Conservation (phyloP, 2,888 invertebrate genomes). For the Machimus rusticus region DNA sequence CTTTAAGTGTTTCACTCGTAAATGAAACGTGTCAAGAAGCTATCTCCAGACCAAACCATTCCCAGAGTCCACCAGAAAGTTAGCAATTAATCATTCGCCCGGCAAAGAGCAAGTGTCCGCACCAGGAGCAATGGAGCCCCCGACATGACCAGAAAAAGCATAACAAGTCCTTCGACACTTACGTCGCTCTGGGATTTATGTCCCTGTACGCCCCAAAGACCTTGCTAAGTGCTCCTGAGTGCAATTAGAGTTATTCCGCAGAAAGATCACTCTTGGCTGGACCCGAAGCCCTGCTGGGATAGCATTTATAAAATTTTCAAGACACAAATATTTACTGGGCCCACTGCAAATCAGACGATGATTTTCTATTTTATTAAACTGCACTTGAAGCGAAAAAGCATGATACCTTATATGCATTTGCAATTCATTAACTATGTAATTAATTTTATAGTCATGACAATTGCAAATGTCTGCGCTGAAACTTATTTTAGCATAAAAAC, state of each 20-base stretch:
- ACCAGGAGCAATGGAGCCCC: not conserved
- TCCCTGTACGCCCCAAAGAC: not conserved
- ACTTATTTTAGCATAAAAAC: too few relatives aligned
- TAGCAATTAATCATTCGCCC: constrained; percentile 44
- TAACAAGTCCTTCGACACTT: not conserved
- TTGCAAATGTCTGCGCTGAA: too few relatives aligned
- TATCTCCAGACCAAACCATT: constrained; percentile 38
- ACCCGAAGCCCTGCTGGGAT: not conserved
- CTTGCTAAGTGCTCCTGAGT: not conserved
- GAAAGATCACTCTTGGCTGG: not conserved
- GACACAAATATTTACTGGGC: not conserved
- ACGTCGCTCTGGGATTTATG: not conserved
- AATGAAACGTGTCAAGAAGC: constrained; percentile 47
- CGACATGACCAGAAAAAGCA: not conserved
- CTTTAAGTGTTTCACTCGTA: not conserved
- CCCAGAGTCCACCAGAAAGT: constrained; percentile 41
- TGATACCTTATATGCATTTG: not conserved
- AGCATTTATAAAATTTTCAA: not conserved
- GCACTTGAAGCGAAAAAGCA: not conserved
- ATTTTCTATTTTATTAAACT: not conserved
- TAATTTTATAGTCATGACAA: not conserved
- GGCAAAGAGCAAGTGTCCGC: constrained; percentile 7
- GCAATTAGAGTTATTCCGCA: not conserved
- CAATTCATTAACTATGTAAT: not conserved
- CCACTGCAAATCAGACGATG: not conserved